These are phyloP conservation scores for Asarcornis scutulata DNA, from an alignment of 2,113 vertebrate genomes.

Conservation along the genomic window DNA sequence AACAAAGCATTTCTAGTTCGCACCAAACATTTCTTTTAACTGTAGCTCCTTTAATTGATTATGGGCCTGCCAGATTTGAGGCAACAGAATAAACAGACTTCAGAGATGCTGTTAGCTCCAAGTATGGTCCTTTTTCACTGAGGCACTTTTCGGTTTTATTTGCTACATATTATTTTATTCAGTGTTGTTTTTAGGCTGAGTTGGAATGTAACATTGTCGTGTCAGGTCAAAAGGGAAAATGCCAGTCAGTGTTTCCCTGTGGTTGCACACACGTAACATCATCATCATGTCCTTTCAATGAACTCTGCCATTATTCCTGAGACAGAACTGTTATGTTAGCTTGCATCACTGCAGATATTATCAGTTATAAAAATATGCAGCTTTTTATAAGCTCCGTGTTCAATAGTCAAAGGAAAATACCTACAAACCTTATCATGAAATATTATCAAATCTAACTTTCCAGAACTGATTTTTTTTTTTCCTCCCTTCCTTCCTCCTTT, in stretches of 20 bases:
- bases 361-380: not conserved
- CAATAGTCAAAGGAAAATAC: not conserved
- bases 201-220: not conserved
- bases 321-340: constrained; percentile 8
- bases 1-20: constrained; percentile 9
- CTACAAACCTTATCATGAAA: not conserved
- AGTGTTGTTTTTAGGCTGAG: not conserved
- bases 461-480: not conserved
- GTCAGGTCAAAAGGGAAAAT: constrained; percentile 45
- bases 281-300: not conserved
- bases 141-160: not conserved
- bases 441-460: not conserved
- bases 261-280: not conserved
- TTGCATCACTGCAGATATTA: not conserved
- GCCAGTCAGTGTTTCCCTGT: not conserved
- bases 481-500: no score
- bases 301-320: not conserved
- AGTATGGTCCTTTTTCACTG: not conserved
- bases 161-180: not conserved
- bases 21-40: constrained; percentile 25
- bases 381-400: not conserved
- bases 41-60: constrained; percentile 15
- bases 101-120: not conserved
- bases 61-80: not conserved
- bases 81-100: constrained; percentile 19